Base-by-base conservation (phyloP, 2,888 invertebrate species). In the Amblyteles armatorius region DNA sequence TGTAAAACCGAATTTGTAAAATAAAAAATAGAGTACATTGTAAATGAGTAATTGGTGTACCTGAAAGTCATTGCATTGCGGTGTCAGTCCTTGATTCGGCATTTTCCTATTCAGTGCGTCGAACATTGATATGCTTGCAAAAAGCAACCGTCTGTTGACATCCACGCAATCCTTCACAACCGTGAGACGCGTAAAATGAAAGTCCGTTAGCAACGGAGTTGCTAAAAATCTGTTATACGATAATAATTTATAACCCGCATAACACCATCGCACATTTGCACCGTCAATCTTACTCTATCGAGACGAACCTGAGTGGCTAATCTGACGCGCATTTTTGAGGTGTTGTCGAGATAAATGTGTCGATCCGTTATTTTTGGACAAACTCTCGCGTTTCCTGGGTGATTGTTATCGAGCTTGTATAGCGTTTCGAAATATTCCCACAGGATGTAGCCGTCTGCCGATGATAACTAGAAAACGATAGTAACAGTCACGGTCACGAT, bases 281-380 rank as follows among this genome's bases (percentile, higher is more conserved):
- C 9, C 16, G n/a, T 73, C n/a, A 40, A 19, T 33, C 29, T 29
- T 29, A 29, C 3, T 60, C 9, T 4, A 60, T 11, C 5, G 3
- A 60, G 26, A 63, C 11, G 29, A 11, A 78, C 68, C 60, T 78
- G 78, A 9, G 78, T 78, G 13, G 84, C 83, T 33, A 86, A 73
- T 63, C 77, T 74, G 16, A 86, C 84, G n/a, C 80, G 72, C 86
- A 86, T 86, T 67, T 85, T 85, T 26, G 76, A 52, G 3, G 77
- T 72, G 76, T 74, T 85, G 40, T 57, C 67, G 19, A 65, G 74
- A 16, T 72, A 16, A 19, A 86, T 60, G 26, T 86, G 82, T 40
- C 48, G 36, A 13, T 57, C 29, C 13, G 79, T 65, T 40, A 86
- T 71, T 82, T 79, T 84, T 22, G 74, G 84, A 60, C 86, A 86